phyloP scores from a whole-genome alignment of 2,888 invertebrate genomes.

The Odontocolon sp. region DNA sequence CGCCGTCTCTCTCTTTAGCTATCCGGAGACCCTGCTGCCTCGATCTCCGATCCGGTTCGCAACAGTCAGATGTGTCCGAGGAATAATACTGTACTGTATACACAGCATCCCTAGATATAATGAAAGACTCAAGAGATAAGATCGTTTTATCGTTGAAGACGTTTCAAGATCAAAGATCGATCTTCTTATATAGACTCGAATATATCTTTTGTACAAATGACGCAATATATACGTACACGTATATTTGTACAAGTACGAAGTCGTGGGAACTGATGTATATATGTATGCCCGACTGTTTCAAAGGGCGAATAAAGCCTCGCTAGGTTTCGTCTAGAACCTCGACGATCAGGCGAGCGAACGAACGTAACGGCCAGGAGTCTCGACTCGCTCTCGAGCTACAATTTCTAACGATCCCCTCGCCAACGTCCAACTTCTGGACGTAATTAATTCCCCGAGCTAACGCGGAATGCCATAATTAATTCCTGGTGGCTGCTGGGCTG shows the following conservation, averaged over 20 bases:
- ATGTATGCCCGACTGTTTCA: neutral
- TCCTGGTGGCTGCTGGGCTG: conserved; percentile 70
- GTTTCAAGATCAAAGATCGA: neutral
- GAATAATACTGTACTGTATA: neutral
- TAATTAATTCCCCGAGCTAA: conserved; percentile 80
- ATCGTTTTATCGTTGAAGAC: neutral
- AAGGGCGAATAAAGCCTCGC: neutral
- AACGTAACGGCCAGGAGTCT: conserved; percentile 18
- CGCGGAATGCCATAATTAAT: conserved; percentile 81
- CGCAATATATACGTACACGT: too few relatives aligned
- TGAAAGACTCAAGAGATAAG: neutral
- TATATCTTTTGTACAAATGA: neutral
- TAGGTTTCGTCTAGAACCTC: conserved; percentile 7
- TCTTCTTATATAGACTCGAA: neutral
- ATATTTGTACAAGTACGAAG: neutral
- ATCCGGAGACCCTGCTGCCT: neutral
- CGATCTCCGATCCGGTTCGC: neutral
- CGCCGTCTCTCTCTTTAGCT: neutral
- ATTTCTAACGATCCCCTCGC: conserved; percentile 64
- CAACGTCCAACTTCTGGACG: conserved; percentile 79
- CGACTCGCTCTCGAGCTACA: conserved; percentile 49
- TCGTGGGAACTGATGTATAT: neutral
- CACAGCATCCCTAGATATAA: too few relatives aligned
- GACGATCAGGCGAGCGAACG: conserved; percentile 11
- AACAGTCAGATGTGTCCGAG: too few relatives aligned